Evolutionary conservation across 2,888 invertebrate species (phyloP), one percentile per base, ranked within the genome.

Genomic region (Drosophila niveifrons): DNA sequence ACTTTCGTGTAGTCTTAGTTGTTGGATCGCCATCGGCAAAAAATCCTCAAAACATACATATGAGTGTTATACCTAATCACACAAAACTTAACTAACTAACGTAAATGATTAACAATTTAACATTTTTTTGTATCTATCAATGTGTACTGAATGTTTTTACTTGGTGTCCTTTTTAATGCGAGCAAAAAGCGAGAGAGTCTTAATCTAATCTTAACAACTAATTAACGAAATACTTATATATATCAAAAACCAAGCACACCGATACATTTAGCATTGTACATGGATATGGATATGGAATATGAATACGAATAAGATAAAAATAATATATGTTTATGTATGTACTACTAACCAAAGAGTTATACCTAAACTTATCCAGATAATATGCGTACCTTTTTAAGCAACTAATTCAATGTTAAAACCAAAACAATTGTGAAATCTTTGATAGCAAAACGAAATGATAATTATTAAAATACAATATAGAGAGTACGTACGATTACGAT

Each of bases 191-290:
- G 58, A 51, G 62, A 72, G 65, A 71, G 53, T 75, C 75, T 75
- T 67, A 59, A 78, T 56, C 39, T 41, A 31, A 51, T 43, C 31
- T 50, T 29, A 41, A 41, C 6, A 29, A 39, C 31, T 2, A 39
- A 28, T 43, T 17, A 44, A 56, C 18, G 44, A 68, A 78, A 66
- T 72, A 80, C 70, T 81, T 75, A 85, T 41, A 31, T 72, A 84
- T 81, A 82, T 82, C 78, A 82, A 83, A 82, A 88, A 80, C 83
- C 75, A 85, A 88, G 85, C 86, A 88, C 88, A 86, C 85, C 85
- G 85, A 85, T 85, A 85, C 70, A 85, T 78, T 82, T 83, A 84
- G 84, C 87, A 82, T 81, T 80, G 69, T 74, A 58, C 17, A 65
- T 34, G 29, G 29, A 29, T 55, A 73, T 62, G 55, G 15, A 43